Evolutionary conservation across 2,888 invertebrate genomes (phyloP).

Genomic region (Cosmopolites sordidus): DNA sequence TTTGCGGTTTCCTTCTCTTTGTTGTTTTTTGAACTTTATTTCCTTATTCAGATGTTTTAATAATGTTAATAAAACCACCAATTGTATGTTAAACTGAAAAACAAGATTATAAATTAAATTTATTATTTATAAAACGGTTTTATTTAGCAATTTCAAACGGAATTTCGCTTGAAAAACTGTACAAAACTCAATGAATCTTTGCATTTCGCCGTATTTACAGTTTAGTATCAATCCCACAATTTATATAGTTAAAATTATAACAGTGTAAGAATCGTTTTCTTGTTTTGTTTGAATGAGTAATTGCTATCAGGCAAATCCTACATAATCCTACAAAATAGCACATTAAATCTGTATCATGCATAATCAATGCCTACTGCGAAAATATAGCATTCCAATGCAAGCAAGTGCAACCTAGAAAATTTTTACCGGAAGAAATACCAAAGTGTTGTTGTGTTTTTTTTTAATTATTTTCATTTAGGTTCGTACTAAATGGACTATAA

Average conservation of each 20-base stretch:
- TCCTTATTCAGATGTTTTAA: no score
- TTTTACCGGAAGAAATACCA: constrained; percentile 19
- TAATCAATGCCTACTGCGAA: background rate
- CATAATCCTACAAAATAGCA: background rate
- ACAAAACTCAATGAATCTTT: no score
- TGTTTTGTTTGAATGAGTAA: background rate
- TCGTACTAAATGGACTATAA: constrained; percentile 15
- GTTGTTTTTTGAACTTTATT: no score
- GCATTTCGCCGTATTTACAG: no score
- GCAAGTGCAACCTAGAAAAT: constrained; percentile 19
- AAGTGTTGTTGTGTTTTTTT: background rate
- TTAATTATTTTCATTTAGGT: no score
- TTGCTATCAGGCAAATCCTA: background rate
- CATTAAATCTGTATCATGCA: background rate
- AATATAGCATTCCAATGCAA: background rate
- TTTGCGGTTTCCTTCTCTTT: no score
- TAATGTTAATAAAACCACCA: no score
- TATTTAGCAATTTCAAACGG: background rate
- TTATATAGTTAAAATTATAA: background rate
- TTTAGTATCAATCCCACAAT: background rate
- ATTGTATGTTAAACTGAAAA: no score
- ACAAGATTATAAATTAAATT: no score
- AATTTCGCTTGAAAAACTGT: background rate
- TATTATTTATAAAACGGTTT: background rate
- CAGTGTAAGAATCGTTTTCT: background rate